phyloP scores from a whole-genome alignment of 2,888 invertebrate genomes.

The Temnothorax unifasciatus region DNA sequence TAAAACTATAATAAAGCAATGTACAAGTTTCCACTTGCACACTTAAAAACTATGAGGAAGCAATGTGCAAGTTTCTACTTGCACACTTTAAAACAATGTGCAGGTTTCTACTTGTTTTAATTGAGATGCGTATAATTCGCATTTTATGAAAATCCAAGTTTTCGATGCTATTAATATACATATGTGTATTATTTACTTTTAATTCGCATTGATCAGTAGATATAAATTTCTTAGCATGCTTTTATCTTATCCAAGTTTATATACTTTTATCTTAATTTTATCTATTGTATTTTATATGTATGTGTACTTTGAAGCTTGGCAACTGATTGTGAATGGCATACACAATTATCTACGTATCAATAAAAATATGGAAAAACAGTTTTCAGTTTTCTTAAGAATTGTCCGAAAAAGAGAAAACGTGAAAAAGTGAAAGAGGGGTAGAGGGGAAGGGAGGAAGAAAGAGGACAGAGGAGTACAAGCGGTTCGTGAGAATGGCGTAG shows the following conservation, averaged over 20 bases:
- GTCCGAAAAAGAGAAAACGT: not conserved
- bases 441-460: not conserved
- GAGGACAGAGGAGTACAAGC: slow-evolving; percentile 7
- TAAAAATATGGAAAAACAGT: not conserved
- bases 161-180: not conserved
- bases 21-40: too few relatives aligned
- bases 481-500: slow-evolving; percentile 46
- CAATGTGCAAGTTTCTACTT: too few relatives aligned
- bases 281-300: not conserved
- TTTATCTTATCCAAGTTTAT: not conserved
- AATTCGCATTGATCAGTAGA: not conserved
- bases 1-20: too few relatives aligned
- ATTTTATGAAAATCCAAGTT: not conserved
- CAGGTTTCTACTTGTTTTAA: too few relatives aligned
- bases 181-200: not conserved
- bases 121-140: not conserved
- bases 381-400: not conserved
- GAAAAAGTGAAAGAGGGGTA: not conserved
- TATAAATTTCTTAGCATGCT: not conserved
- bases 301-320: not conserved
- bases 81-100: too few relatives aligned
- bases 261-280: not conserved
- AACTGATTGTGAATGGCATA: not conserved
- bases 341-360: not conserved
- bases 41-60: too few relatives aligned